Conservation (phyloP, 2,797 vertebrate genomes). For the Botia almorhae region DNA sequence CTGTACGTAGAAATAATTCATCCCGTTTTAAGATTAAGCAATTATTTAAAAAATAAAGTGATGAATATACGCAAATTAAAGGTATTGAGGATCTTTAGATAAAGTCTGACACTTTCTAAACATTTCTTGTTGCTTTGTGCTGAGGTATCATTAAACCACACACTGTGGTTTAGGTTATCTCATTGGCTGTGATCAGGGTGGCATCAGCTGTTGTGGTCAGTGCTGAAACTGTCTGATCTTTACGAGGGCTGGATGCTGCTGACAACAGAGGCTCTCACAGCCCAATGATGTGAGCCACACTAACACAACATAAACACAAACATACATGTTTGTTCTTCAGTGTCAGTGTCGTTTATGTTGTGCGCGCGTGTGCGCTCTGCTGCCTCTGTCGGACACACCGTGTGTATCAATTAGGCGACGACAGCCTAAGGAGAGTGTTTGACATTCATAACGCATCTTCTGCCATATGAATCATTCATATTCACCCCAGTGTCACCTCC, state of each 20-base stretch:
- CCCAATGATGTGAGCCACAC: not conserved
- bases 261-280: not conserved
- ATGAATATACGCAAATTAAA: no score
- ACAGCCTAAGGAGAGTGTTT: constrained; percentile 53
- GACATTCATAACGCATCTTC: constrained; percentile 57
- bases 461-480: constrained; percentile 58
- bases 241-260: not conserved
- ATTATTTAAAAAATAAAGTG: no score
- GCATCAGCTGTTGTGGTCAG: no score
- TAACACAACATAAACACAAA: constrained; percentile 5
- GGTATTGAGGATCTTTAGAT: no score
- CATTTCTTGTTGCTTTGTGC: no score
- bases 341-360: constrained; percentile 12
- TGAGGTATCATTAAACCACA: no score
- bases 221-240: no score
- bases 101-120: no score
- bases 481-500: constrained; percentile 56
- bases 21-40: no score
- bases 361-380: not conserved
- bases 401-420: constrained; percentile 45
- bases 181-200: no score
- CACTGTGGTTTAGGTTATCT: no score
- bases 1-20: no score
- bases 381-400: constrained; percentile 29
- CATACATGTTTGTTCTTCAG: not conserved